A percentile compares a stretch with the other conserved stretches of the same genome.
Conservation (phyloP, 1,140 invertebrate species). For the Chymomyza costata region DNA sequence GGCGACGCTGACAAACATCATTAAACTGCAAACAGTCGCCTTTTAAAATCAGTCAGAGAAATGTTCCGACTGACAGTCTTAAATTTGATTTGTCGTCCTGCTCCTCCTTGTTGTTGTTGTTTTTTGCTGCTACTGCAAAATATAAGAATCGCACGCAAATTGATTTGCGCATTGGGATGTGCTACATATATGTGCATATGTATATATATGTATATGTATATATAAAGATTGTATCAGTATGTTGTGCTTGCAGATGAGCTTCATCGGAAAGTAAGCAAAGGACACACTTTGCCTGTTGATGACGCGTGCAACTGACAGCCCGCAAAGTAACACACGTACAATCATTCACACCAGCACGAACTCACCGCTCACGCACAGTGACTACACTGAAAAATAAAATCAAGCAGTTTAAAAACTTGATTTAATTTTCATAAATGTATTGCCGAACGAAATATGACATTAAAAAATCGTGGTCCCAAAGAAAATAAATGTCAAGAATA, state of each 20-base stretch:
- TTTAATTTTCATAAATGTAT: too few relatives aligned
- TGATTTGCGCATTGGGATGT: conserved; percentile 39
- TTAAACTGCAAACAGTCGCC: conserved; percentile 42
- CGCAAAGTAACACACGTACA: conserved; percentile 31
- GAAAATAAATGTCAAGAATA: too few relatives aligned
- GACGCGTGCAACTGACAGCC: conserved; percentile 35
- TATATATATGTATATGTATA: too few relatives aligned
- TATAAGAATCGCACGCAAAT: conserved; percentile 28
- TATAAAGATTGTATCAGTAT: too few relatives aligned
- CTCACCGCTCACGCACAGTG: neutral
- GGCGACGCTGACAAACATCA: conserved; percentile 47
- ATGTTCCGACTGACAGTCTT: conserved; percentile 11
- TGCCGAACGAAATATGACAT: too few relatives aligned
- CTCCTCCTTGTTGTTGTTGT: too few relatives aligned
- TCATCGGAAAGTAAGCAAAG: neutral
- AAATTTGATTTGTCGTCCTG: conserved; percentile 23
- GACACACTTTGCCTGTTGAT: too few relatives aligned
- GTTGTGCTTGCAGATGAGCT: neutral
- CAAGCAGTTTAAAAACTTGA: too few relatives aligned
- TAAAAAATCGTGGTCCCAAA: too few relatives aligned
- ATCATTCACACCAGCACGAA: conserved; percentile 1
- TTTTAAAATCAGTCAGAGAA: conserved; percentile 3
- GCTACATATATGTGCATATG: neutral
- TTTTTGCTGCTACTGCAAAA: neutral
- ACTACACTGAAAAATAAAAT: too few relatives aligned